Percentiles rank a stretch among this genome's conserved stretches.
Evolutionary conservation across 2,797 vertebrate species (phyloP).

Genomic region (Diglossa cyanea): DNA sequence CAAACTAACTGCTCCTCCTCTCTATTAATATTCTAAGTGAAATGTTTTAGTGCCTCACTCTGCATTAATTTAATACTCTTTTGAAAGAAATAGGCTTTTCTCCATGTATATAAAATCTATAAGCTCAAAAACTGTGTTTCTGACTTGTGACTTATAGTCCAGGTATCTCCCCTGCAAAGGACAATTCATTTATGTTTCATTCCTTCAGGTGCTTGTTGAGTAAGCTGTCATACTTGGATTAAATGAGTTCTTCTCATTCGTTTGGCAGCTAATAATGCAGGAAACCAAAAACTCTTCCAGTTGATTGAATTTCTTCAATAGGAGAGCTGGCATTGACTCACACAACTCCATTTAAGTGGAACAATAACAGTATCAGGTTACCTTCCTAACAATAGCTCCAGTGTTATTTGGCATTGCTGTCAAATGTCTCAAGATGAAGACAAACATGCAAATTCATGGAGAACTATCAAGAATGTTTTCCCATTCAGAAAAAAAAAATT

Average conservation of each 20-base stretch:
- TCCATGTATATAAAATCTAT: not conserved
- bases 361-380: constrained; percentile 68
- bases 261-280: constrained; percentile 44
- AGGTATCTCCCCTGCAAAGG: constrained; percentile 33
- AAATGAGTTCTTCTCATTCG: constrained; percentile 44
- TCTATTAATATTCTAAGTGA: not conserved
- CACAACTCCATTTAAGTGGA: constrained; percentile 43
- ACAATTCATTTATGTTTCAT: constrained; percentile 45
- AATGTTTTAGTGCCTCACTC: not conserved
- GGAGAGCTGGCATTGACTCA: constrained; percentile 12
- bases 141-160: not conserved
- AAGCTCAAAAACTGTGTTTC: not conserved
- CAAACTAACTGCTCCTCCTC: not conserved
- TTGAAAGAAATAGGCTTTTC: not conserved
- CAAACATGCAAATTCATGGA: constrained; percentile 41
- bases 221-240: constrained; percentile 57
- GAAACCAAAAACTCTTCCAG: constrained; percentile 65
- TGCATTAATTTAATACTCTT: not conserved
- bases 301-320: constrained; percentile 53
- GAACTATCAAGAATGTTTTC: constrained; percentile 46
- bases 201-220: constrained; percentile 29
- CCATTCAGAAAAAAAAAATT: not conserved
- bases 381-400: constrained; percentile 58
- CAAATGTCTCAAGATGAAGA: constrained; percentile 42
- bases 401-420: constrained; percentile 33